phyloP scores from a whole-genome alignment of 2,797 vertebrate genomes.

The Lerista edwardsae region DNA sequence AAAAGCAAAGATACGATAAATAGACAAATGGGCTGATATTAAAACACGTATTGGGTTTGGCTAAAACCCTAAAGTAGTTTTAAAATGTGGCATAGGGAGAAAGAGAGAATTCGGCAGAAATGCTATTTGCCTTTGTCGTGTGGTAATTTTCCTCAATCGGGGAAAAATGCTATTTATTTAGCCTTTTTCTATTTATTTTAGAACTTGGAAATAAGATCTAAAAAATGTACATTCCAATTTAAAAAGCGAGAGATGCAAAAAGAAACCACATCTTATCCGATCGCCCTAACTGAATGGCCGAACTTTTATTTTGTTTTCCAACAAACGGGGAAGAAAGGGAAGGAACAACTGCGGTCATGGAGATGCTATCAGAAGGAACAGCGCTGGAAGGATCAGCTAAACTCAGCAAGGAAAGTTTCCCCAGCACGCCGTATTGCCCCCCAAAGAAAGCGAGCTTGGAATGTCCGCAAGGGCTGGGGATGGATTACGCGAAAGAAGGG shows the following conservation, averaged over 20 bases:
- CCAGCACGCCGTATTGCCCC: constrained; percentile 5
- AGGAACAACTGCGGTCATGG: no score
- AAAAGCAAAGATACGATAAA: neutral
- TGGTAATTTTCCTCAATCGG: no score
- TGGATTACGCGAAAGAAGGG: constrained; percentile 46
- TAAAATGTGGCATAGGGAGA: neutral
- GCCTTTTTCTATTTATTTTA: accelerated
- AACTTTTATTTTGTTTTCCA: constrained; percentile 48
- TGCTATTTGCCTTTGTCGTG: neutral
- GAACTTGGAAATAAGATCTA: neutral
- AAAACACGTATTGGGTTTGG: no score
- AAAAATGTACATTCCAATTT: neutral
- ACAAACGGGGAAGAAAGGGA: no score
- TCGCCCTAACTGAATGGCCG: no score
- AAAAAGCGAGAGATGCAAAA: neutral
- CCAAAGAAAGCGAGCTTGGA: neutral
- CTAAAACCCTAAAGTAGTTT: neutral
- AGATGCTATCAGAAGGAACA: constrained; percentile 4
- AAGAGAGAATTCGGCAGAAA: neutral
- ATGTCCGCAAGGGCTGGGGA: constrained; percentile 37
- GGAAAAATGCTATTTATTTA: neutral
- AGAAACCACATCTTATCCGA: constrained; percentile 34
- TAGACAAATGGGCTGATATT: neutral
- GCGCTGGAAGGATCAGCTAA: constrained; percentile 21
- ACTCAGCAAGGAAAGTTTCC: constrained; percentile 57